Conservation (phyloP, 2,113 vertebrate species). For the Phoenicopterus ruber region DNA sequence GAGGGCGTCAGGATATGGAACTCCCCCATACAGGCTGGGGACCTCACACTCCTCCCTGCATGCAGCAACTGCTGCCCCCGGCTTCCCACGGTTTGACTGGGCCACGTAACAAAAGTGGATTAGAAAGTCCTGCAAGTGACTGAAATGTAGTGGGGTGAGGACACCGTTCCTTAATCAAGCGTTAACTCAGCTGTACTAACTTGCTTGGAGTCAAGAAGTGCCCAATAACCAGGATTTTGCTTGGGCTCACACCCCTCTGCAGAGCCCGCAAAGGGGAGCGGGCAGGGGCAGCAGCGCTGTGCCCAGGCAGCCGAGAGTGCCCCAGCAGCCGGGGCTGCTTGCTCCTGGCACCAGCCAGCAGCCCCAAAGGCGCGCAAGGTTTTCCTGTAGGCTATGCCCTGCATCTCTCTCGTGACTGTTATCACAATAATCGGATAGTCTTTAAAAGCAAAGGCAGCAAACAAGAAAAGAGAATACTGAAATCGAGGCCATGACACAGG, state of each 20-base stretch:
- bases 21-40: too few species aligned
- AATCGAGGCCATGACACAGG: neutral
- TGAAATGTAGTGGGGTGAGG: neutral
- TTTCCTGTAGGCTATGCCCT: neutral
- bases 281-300: neutral
- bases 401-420: neutral
- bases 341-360: rapidly evolving
- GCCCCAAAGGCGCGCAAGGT: neutral
- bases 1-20: rapidly evolving
- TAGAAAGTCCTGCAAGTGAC: neutral
- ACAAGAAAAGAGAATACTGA: neutral
- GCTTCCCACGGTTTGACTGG: neutral
- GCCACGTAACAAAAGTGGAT: rapidly evolving
- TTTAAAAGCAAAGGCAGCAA: neutral
- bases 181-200: too few species aligned
- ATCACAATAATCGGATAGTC: neutral
- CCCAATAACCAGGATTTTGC: neutral
- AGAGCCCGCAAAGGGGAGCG: rapidly evolving
- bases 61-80: rapidly evolving
- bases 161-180: neutral
- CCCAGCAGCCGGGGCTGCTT: too few species aligned
- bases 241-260: neutral
- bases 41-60: rapidly evolving
- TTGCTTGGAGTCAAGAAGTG: neutral
- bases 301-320: neutral